Conservation (phyloP, 2,797 vertebrate species). For the Brachyalestes nurse region DNA sequence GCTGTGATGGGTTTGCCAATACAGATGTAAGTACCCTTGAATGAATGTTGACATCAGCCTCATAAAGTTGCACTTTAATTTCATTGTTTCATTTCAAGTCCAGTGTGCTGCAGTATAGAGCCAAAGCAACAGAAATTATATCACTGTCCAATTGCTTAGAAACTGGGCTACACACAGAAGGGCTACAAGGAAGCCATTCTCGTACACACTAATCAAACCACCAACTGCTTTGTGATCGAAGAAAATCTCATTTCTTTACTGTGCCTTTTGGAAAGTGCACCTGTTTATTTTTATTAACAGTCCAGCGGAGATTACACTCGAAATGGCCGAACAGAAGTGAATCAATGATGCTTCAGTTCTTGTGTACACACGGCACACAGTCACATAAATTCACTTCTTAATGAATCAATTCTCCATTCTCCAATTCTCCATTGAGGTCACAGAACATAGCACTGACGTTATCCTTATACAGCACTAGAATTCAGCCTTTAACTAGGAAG, state of each 20-base stretch:
- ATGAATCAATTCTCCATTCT: neutral
- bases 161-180: neutral
- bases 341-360: neutral
- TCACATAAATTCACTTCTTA: neutral
- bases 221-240: constrained; percentile 13
- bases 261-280: constrained; percentile 19
- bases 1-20: neutral
- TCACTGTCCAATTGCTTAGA: constrained; percentile 5
- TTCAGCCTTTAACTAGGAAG: too few relatives aligned
- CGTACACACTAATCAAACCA: neutral
- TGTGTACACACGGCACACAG: neutral
- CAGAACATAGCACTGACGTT: neutral
- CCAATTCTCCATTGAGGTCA: neutral
- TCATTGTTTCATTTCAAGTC: neutral
- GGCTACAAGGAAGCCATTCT: neutral
- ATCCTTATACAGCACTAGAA: neutral
- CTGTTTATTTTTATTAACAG: constrained; percentile 2
- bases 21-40: neutral
- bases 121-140: neutral
- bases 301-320: neutral
- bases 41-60: constrained; percentile 17
- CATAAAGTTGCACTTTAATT: constrained; percentile 18
- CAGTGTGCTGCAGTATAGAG: constrained; percentile 6
- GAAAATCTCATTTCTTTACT: constrained; percentile 31
- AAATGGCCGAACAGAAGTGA: neutral